phyloP scores from a whole-genome alignment of 2,797 vertebrate genomes.

The Loris lydekkerianus region DNA sequence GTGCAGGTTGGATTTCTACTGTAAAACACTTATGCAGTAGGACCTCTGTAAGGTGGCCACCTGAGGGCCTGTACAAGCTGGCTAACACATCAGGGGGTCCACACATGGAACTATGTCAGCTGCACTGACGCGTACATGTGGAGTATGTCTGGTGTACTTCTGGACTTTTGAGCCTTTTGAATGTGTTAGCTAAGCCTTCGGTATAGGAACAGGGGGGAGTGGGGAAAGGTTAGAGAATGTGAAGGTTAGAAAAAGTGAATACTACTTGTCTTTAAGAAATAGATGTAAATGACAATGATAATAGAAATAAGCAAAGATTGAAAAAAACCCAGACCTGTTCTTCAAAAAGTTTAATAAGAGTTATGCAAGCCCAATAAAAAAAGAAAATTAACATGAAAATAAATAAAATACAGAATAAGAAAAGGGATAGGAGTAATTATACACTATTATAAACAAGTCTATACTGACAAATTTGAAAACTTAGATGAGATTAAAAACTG shows the following conservation, averaged over 20 bases:
- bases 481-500: background rate
- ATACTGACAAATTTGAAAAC: slow-evolving; percentile 28
- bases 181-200: background rate
- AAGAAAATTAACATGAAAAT: slow-evolving; percentile 11
- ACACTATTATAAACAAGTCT: background rate
- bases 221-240: background rate
- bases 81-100: too few species aligned
- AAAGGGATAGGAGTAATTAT: background rate
- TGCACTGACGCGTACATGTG: too few species aligned
- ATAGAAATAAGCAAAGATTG: background rate
- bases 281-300: slow-evolving; percentile 25
- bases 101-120: too few species aligned
- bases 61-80: too few species aligned
- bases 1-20: background rate
- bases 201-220: background rate
- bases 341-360: slow-evolving; percentile 22
- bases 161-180: background rate
- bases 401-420: slow-evolving; percentile 48
- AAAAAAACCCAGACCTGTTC: background rate
- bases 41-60: too few species aligned
- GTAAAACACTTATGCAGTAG: background rate
- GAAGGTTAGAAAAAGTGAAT: background rate
- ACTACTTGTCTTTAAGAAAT: background rate
- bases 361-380: background rate
- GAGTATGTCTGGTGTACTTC: background rate